Conservation (phyloP, 1,140 invertebrate genomes). For the Conus betulinus region DNA sequence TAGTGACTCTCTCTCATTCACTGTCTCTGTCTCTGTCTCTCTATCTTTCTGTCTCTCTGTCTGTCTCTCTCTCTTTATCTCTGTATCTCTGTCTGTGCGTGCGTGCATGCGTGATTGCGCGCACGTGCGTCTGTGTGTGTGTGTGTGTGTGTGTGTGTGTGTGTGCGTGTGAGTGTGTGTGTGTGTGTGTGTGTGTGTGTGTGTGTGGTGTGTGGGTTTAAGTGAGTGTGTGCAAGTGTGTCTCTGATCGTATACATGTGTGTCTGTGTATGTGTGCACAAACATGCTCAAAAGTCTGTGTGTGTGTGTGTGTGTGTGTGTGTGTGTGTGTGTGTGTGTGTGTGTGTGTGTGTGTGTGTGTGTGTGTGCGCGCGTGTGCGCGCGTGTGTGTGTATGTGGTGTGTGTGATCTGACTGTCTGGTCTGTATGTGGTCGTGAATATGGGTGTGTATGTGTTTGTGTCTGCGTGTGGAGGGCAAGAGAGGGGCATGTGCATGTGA, state of each 20-base stretch:
- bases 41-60: not conserved
- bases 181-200: not conserved
- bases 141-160: not conserved
- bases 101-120: not conserved
- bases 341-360: not conserved
- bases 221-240: too few species aligned
- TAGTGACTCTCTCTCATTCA: slow-evolving; percentile 25
- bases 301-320: too few species aligned
- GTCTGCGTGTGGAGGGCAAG: not conserved
- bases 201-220: too few species aligned
- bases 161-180: not conserved
- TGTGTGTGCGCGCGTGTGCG: too few species aligned
- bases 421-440: not conserved
- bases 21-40: slow-evolving; percentile 28
- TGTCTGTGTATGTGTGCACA: too few species aligned
- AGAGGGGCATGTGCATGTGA: too few species aligned
- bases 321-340: too few species aligned
- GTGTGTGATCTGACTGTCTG: not conserved
- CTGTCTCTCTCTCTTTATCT: not conserved
- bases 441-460: not conserved
- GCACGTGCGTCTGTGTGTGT: not conserved
- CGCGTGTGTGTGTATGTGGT: not conserved
- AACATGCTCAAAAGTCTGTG: too few species aligned
- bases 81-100: not conserved
- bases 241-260: too few species aligned